Base-by-base conservation (phyloP, 64 coral and sea anemone genomes). In the Pachyseris speciosa region DNA sequence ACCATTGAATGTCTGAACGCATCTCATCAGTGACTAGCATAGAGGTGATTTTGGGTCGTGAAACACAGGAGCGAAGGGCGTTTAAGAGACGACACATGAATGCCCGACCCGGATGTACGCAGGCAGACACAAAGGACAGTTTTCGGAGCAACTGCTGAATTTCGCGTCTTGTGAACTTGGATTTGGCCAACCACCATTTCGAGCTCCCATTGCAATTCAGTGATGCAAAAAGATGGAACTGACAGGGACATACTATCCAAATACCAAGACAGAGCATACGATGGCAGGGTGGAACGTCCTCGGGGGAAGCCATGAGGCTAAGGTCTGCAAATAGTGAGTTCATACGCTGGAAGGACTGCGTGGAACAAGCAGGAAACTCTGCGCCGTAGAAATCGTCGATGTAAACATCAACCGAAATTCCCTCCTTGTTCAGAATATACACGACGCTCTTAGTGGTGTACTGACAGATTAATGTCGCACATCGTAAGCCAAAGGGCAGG, bases 311-410 rank as follows among this genome's bases (percentile, higher is more conserved):
- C 41, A 65, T 52, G 16, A 76, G 50, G 55, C 90, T 71, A 40
- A 92, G 53, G 29, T 86, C 90, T 5, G 76, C 13, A 19, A 92
- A 86, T 32, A 92, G 45, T 47, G 26, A 20, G 9, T 86, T 75
- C 52, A 86, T 15, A 25, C 69, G 48, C 33, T 55, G 28, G 75
- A 83, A 91, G 17, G 74, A 28, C 36, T 45, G 59, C 32, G 69
- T n/a, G 13, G 88, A 60, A 65, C 30, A 41, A 41, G 22, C 88
- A 34, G 74, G 16, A 37, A 19, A 69, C 31, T 60, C 92, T 1
- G 84, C 92, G 1, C 87, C 80, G 38, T 78, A 85, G 64, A 89
- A 94, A 64, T 89, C 85, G 37, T 89, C 76, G 43, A 89, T 68
- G 25, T 85, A 90, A 31, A 78, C 87, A 33, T 78, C 80, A 0